Evolutionary conservation across 2,888 invertebrate species (phyloP).

Genomic region (Aleiodes leptofemur): DNA sequence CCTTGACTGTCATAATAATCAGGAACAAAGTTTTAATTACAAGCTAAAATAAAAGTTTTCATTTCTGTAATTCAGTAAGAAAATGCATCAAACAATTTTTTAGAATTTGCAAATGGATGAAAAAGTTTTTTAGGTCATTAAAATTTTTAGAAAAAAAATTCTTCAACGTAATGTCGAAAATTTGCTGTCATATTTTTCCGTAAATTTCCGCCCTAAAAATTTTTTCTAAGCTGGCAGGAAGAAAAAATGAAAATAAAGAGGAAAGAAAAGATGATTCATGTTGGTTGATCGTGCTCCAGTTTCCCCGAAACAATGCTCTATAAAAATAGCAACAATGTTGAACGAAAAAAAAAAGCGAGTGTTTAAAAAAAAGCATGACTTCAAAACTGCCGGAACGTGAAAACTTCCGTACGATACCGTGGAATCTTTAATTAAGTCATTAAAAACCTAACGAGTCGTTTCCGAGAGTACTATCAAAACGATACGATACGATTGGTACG

Average conservation of each 20-base stretch:
- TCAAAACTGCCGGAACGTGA: constrained; percentile 30
- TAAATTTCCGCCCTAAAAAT: constrained; percentile 8
- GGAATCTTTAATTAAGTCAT: constrained; percentile 32
- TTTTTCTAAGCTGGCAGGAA: background rate
- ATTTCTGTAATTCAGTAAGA: too few relatives aligned
- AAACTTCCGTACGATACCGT: constrained; percentile 18
- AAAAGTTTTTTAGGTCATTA: too few relatives aligned
- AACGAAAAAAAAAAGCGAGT: background rate
- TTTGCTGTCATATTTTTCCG: background rate
- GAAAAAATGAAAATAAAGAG: background rate
- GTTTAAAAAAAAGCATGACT: background rate
- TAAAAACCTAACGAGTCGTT: constrained; percentile 29
- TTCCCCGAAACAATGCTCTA: constrained; percentile 19
- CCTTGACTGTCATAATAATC: too few relatives aligned
- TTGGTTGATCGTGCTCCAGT: constrained; percentile 30
- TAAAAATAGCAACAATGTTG: background rate
- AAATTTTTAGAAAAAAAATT: background rate
- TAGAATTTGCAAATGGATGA: too few relatives aligned
- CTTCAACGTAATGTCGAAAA: constrained; percentile 4
- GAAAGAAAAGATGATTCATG: constrained; percentile 13
- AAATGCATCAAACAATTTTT: too few relatives aligned
- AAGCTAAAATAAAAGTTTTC: too few relatives aligned
- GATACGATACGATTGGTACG: constrained; percentile 2
- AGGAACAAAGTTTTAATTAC: too few relatives aligned
- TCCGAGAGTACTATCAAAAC: constrained; percentile 1